Evolutionary conservation across 2,113 vertebrate genomes (phyloP).

Genomic region (Colistium nudipinnis): DNA sequence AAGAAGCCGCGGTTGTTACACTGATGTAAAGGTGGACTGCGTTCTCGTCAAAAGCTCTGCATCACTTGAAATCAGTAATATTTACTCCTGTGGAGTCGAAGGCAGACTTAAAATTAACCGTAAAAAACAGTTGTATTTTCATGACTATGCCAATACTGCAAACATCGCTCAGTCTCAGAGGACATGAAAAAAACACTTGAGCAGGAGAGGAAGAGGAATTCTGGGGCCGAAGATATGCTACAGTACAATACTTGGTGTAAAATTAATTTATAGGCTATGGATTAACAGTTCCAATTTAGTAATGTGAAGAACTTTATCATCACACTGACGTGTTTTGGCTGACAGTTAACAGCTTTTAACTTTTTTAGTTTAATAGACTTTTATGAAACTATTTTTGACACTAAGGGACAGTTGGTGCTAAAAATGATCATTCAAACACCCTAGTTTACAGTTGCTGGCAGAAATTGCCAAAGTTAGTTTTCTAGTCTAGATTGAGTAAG

Average conservation of each 20-base stretch:
- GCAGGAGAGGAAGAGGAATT: background rate
- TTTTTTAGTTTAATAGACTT: too few species aligned
- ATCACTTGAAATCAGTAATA: background rate
- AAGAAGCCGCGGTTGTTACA: slow-evolving; percentile 25
- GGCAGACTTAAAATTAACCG: background rate
- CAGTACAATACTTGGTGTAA: background rate
- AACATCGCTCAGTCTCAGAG: background rate
- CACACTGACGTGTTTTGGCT: background rate
- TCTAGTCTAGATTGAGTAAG: too few species aligned
- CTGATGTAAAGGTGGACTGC: background rate
- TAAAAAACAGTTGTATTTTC: background rate
- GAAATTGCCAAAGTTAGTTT: too few species aligned
- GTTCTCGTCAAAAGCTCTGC: background rate
- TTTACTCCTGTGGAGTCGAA: background rate
- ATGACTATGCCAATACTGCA: background rate
- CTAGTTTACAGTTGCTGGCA: too few species aligned
- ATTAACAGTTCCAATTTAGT: background rate
- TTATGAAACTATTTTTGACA: too few species aligned
- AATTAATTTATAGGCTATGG: background rate
- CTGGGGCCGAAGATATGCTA: background rate
- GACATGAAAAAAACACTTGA: background rate
- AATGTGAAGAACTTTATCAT: background rate
- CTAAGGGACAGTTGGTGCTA: background rate
- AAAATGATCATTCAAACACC: too few species aligned
- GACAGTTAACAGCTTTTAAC: too few species aligned